A percentile compares a stretch with the other conserved stretches of the same genome.
These are phyloP conservation scores for Syrphus vitripennis DNA, from an alignment of 2,888 invertebrate species.

Conservation along the genomic window DNA sequence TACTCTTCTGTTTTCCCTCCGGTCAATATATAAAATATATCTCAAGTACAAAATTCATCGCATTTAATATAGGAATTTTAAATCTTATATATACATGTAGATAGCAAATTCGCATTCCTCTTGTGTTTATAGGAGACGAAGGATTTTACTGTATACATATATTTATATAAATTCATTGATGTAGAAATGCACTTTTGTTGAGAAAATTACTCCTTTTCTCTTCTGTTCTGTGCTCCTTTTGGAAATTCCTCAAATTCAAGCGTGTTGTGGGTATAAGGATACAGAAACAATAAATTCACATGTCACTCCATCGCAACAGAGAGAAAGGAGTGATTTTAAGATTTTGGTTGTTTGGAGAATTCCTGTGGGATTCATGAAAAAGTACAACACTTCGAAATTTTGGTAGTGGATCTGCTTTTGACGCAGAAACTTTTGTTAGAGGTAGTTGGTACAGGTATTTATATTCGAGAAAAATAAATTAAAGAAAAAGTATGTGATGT, in stretches of 20 bases:
- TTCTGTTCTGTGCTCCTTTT: neutral
- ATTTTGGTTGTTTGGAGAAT: neutral
- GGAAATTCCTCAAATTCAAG: neutral
- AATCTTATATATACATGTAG: neutral
- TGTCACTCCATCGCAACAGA: neutral
- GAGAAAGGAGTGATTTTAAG: neutral
- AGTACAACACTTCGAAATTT: neutral
- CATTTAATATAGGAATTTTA: conserved; percentile 15
- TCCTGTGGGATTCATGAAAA: neutral
- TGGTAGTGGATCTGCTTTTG: neutral
- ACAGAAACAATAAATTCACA: conserved; percentile 9
- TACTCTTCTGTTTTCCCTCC: neutral
- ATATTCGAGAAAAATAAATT: neutral
- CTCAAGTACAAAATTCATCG: neutral
- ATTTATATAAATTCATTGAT: conserved; percentile 1
- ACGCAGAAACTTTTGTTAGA: neutral
- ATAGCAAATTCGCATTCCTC: neutral
- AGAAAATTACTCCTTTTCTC: neutral
- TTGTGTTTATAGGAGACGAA: neutral
- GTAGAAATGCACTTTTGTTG: conserved; percentile 18
- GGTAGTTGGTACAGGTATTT: neutral
- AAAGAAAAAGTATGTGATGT: too few species aligned
- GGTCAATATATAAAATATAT: too few species aligned
- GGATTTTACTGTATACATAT: neutral
- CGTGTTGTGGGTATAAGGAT: neutral